Evolutionary conservation across 2,113 vertebrate species (phyloP).

Genomic region (Salvelinus fontinalis): DNA sequence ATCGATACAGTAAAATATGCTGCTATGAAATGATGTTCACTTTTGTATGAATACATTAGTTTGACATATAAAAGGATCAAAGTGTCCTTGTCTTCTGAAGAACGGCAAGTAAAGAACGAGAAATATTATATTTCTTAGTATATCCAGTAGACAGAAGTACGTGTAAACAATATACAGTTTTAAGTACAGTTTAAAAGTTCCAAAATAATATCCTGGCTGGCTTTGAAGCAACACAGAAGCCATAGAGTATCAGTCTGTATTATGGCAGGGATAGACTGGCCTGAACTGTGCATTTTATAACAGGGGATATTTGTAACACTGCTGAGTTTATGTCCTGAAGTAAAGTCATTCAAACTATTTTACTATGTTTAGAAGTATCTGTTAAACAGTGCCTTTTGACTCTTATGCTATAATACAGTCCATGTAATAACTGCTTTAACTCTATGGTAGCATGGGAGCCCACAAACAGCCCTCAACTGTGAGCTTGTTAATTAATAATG

Average conservation of each 20-base stretch:
- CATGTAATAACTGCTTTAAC: not conserved
- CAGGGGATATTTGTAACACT: not conserved
- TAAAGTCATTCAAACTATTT: not conserved
- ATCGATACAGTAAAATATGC: constrained; percentile 32
- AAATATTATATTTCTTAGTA: constrained; percentile 1
- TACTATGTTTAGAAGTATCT: not conserved
- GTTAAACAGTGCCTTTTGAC: not conserved
- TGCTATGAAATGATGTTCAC: constrained; percentile 25
- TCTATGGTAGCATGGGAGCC: not conserved
- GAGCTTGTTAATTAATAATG: not conserved
- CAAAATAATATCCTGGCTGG: constrained; percentile 14
- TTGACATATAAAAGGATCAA: constrained; percentile 26
- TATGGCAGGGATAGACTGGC: not conserved
- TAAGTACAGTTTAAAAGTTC: constrained; percentile 2
- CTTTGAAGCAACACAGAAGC: not conserved
- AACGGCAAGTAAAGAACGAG: constrained; percentile 23
- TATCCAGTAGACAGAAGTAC: constrained; percentile 34
- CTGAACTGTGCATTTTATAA: not conserved
- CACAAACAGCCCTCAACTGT: not conserved
- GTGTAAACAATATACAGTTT: constrained; percentile 31
- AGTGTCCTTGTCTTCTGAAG: constrained; percentile 5
- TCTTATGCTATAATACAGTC: not conserved
- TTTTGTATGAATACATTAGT: constrained; percentile 20
- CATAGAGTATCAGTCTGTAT: not conserved
- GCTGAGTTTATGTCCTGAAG: not conserved